A percentile compares a stretch with the other conserved stretches of the same genome.
Evolutionary conservation across 2,113 vertebrate species (phyloP).

Genomic region (Elanus axillaris): DNA sequence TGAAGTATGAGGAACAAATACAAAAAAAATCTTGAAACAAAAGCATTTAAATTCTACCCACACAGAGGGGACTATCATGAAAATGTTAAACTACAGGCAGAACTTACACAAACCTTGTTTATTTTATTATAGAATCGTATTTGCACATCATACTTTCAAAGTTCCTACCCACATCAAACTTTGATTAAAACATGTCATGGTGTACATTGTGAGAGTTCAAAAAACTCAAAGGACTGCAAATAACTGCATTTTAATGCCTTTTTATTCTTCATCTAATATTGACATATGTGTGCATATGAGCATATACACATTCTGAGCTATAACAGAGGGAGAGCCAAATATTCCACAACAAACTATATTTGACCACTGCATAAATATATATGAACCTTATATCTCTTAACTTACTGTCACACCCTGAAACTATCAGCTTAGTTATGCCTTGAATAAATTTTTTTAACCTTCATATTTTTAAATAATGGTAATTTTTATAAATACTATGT

Average conservation of each 20-base stretch:
- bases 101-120: neutral
- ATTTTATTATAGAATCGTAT: neutral
- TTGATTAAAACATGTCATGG: neutral
- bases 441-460: neutral
- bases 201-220: neutral
- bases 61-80: neutral
- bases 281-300: neutral
- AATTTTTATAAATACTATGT: neutral
- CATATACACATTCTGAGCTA: neutral
- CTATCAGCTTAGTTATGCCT: neutral
- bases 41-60: neutral
- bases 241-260: neutral
- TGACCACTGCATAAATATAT: neutral
- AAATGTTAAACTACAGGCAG: neutral
- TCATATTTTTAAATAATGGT: neutral
- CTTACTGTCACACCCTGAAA: neutral
- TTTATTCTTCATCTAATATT: neutral
- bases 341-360: neutral
- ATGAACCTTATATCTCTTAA: neutral
- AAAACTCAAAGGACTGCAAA: neutral
- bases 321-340: neutral
- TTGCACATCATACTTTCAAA: neutral
- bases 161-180: neutral
- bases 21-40: neutral
- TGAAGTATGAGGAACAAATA: neutral